Conservation (phyloP, 2,888 invertebrate species). For the Sinodicranocentrus sp. region DNA sequence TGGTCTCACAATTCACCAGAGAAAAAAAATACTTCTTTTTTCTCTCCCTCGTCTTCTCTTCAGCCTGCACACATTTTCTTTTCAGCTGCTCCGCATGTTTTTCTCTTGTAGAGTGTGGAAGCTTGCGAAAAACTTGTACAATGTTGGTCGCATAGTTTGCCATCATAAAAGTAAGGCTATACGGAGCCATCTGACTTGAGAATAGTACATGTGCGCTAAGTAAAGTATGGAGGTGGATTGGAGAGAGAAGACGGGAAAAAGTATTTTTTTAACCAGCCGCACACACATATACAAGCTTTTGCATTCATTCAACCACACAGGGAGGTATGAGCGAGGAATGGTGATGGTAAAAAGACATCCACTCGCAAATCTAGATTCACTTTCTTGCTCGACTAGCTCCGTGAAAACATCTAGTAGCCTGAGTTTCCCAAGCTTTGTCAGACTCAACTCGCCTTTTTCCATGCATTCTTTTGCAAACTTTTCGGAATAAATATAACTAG, state of each 20-base stretch:
- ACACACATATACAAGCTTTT: not conserved
- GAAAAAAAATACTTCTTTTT: too few species aligned
- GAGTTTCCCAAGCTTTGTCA: conserved; percentile 5
- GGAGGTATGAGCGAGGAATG: conserved; percentile 28
- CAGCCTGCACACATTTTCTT: not conserved
- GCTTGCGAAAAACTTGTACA: too few species aligned
- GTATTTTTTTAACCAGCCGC: not conserved
- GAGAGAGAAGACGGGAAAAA: not conserved
- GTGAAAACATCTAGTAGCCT: conserved; percentile 52
- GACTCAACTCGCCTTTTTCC: conserved; percentile 8
- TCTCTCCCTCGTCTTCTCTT: not conserved
- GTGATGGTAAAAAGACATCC: conserved; percentile 59
- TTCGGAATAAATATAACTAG: too few species aligned
- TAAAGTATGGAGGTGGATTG: too few species aligned
- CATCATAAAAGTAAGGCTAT: too few species aligned
- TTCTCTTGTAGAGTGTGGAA: not conserved
- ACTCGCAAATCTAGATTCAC: conserved; percentile 59
- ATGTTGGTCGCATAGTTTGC: not conserved
- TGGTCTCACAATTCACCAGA: not conserved
- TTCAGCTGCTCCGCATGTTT: conserved; percentile 20
- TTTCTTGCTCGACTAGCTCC: conserved; percentile 57
- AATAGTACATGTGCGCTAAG: not conserved
- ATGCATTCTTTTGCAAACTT: conserved; percentile 20
- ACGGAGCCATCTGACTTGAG: not conserved
- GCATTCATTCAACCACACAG: not conserved